Percentiles rank a stretch among this genome's conserved stretches.
phyloP scores from a whole-genome alignment of 37 sponge, comb jelly and placozoan genomes.

The Ephydatia muelleri region DNA sequence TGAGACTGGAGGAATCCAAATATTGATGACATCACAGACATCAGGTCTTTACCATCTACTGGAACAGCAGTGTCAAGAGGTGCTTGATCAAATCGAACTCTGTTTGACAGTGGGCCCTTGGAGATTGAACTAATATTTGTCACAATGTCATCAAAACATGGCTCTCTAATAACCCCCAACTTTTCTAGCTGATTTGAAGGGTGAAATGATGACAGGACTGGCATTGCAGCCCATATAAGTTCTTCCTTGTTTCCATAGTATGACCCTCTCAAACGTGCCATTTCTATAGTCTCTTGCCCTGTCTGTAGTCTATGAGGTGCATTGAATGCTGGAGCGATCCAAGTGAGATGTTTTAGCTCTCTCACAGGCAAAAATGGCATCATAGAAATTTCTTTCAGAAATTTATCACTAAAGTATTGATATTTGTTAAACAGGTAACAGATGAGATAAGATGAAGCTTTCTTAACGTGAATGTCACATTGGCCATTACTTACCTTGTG shows the following conservation, averaged over 20 bases:
- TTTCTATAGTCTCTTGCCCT: background rate
- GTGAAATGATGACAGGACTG: slow-evolving; percentile 21
- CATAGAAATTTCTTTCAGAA: slow-evolving; percentile 8
- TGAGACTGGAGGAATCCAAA: background rate
- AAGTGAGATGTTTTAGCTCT: slow-evolving; percentile 3
- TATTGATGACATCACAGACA: background rate
- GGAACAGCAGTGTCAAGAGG: background rate
- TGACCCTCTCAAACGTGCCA: background rate
- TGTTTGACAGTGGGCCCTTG: slow-evolving; percentile 13
- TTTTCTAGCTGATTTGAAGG: background rate
- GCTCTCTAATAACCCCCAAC: background rate
- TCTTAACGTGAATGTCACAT: background rate
- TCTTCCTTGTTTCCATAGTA: background rate
- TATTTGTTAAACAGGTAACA: background rate
- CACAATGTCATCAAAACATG: slow-evolving; percentile 26
- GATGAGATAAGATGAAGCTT: background rate
- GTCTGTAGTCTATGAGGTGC: background rate
- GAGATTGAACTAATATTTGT: slow-evolving; percentile 37
- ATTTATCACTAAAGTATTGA: background rate
- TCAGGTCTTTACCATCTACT: background rate
- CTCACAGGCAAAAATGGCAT: slow-evolving; percentile 42
- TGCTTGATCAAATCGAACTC: slow-evolving; percentile 24
- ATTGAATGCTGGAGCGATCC: slow-evolving; percentile 29
- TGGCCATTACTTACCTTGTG: background rate
- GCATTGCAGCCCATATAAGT: slow-evolving; percentile 59